These are phyloP conservation scores for Neostethus bicornis DNA, from an alignment of 2,797 vertebrate genomes.

Conservation along the genomic window DNA sequence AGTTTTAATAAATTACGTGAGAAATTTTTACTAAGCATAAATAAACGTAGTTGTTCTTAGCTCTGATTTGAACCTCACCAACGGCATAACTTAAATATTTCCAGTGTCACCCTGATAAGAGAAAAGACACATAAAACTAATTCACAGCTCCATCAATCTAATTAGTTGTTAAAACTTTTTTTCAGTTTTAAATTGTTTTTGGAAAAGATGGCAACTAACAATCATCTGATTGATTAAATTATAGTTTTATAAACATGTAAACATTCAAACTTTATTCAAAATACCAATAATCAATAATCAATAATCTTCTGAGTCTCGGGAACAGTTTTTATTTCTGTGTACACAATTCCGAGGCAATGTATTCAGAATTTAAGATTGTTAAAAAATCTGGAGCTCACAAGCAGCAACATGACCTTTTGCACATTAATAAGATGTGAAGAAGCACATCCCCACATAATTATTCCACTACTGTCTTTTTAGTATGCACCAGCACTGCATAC, in stretches of 20 bases:
- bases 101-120: no score
- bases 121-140: no score
- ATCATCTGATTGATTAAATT: no score
- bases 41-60: no score
- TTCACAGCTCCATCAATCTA: no score
- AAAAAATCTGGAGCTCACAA: conserved; percentile 3
- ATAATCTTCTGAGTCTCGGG: not conserved
- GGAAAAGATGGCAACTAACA: no score
- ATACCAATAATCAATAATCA: not conserved
- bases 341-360: conserved; percentile 8
- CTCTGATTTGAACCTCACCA: no score
- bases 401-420: conserved; percentile 29
- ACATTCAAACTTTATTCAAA: not conserved
- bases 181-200: no score
- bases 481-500: not conserved
- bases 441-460: not conserved
- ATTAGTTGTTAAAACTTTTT: no score
- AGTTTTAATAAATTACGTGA: no score
- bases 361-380: not conserved
- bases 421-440: conserved; percentile 13
- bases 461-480: conserved; percentile 1
- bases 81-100: no score
- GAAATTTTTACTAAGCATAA: no score
- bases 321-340: not conserved
- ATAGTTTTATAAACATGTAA: not conserved